Evolutionary conservation across 2,888 invertebrate genomes (phyloP).

Genomic region (Ochlodes sylvanus): DNA sequence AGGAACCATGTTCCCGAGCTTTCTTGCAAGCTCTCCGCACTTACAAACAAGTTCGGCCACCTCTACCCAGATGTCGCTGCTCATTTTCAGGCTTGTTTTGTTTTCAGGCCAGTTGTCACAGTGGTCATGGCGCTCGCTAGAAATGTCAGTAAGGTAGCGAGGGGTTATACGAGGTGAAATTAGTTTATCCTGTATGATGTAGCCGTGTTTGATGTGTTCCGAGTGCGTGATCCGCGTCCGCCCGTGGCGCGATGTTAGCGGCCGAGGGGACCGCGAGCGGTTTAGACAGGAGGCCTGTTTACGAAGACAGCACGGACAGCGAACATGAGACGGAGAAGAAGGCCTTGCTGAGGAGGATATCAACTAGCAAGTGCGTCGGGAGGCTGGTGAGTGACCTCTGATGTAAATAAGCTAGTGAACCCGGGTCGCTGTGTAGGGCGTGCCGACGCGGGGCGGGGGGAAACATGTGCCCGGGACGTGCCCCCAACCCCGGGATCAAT

Average conservation of each 20-base stretch:
- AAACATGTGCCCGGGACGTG: constrained; percentile 64
- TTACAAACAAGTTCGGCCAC: constrained; percentile 45
- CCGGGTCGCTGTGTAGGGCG: constrained; percentile 50
- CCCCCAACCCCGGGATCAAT: constrained; percentile 56
- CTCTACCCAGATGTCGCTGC: constrained; percentile 56
- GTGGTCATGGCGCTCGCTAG: constrained; percentile 80
- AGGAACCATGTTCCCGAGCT: constrained; percentile 3
- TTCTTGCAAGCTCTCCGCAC: constrained; percentile 21
- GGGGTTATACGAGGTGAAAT: constrained; percentile 65
- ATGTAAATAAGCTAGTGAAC: constrained; percentile 26
- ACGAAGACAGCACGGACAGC: constrained; percentile 88
- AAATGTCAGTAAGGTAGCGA: constrained; percentile 77
- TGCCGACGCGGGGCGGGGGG: constrained; percentile 56
- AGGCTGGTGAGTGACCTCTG: constrained; percentile 85
- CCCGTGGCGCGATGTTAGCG: constrained; percentile 76
- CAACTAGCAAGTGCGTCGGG: constrained; percentile 93
- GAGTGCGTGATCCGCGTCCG: constrained; percentile 67
- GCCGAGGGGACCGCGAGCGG: constrained; percentile 60
- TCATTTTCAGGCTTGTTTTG: constrained; percentile 70
- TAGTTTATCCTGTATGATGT: constrained; percentile 79
- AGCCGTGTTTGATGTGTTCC: constrained; percentile 69
- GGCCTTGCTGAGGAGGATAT: constrained; percentile 91
- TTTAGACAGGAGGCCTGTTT: constrained; percentile 65
- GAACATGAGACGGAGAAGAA: constrained; percentile 93
- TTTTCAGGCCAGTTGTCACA: constrained; percentile 76